phyloP scores from a whole-genome alignment of 2,113 vertebrate species.

The Zapus hudsonius region DNA sequence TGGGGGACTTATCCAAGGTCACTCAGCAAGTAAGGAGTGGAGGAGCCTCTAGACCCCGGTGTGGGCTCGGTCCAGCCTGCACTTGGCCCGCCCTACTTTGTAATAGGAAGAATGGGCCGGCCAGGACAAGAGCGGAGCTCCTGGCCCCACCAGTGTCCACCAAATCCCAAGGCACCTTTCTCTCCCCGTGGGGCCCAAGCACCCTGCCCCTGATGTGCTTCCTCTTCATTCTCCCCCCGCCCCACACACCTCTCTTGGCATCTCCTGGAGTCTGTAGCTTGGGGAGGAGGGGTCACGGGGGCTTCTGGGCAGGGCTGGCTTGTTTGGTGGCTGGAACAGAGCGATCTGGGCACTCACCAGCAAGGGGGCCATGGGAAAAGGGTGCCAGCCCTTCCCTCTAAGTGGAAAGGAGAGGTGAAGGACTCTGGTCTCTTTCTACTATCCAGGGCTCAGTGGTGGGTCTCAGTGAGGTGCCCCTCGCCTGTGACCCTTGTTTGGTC shows the following conservation, averaged over 20 bases:
- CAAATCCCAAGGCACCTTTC: neutral
- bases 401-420: constrained; percentile 8
- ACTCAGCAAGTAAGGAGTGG: constrained; percentile 47
- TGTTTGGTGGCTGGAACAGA: neutral
- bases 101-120: neutral
- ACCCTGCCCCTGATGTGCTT: accelerated
- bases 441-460: neutral
- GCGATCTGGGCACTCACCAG: neutral
- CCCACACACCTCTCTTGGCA: neutral
- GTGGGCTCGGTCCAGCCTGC: neutral
- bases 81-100: constrained; percentile 35
- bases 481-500: accelerated
- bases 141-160: no score
- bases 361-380: neutral
- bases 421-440: neutral
- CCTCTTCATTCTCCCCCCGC: neutral
- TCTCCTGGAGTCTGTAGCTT: neutral
- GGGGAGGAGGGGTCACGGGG: neutral
- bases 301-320: neutral
- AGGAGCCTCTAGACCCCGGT: neutral
- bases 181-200: neutral
- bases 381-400: neutral
- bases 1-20: constrained; percentile 75
- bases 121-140: neutral
- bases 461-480: neutral